phyloP scores from a whole-genome alignment of 2,113 vertebrate genomes.

The Sminthopsis crassicaudata region DNA sequence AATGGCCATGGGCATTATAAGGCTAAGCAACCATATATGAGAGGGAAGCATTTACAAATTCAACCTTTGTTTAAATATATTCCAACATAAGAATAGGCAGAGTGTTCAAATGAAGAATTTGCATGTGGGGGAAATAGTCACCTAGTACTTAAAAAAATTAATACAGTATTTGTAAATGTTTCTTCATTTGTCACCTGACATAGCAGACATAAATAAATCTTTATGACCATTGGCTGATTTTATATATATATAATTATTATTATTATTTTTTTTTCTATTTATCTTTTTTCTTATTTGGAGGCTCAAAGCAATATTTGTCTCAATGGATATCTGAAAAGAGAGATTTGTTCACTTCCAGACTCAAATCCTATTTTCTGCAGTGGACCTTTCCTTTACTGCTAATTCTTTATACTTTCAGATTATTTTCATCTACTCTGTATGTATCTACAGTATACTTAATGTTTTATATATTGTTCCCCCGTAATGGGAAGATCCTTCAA shows the following conservation, averaged over 20 bases:
- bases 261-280: not conserved
- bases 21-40: not conserved
- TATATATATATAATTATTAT: not conserved
- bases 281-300: not conserved
- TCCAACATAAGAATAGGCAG: not conserved
- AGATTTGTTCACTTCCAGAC: not conserved
- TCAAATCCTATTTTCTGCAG: not conserved
- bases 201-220: not conserved
- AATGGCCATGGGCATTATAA: not conserved
- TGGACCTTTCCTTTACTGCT: not conserved
- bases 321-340: not conserved
- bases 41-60: conserved; percentile 21
- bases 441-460: not conserved
- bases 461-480: not conserved
- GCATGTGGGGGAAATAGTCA: not conserved
- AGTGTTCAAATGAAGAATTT: not conserved
- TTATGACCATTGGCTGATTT: not conserved
- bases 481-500: not conserved
- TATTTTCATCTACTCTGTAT: not conserved
- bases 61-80: not conserved
- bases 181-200: not conserved
- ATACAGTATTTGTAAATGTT: not conserved
- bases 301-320: not conserved
- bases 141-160: not conserved
- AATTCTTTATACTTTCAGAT: not conserved